A percentile compares a stretch with the other conserved stretches of the same genome.
Evolutionary conservation across 1,140 invertebrate genomes (phyloP).

Genomic region (Zaprionus kolodkinae): DNA sequence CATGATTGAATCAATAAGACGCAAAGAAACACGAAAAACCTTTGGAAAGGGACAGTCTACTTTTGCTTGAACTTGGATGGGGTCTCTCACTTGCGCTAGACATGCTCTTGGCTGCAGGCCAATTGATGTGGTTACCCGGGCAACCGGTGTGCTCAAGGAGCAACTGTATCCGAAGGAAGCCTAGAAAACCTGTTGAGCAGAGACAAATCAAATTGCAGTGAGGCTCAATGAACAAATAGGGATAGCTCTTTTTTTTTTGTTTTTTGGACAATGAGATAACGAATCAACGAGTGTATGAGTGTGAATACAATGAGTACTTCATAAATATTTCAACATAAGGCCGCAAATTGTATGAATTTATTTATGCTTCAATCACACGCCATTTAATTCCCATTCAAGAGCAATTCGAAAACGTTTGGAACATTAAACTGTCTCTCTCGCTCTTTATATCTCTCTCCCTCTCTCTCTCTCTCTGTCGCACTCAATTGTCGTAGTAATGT

Average conservation of each 20-base stretch:
- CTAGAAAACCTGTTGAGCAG: conserved; percentile 62
- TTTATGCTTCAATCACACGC: conserved; percentile 71
- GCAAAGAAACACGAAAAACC: conserved; percentile 7
- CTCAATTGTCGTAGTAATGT: conserved; percentile 36
- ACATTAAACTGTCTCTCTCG: conserved; percentile 15
- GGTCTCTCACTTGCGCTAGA: conserved; percentile 1
- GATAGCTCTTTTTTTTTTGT: conserved; percentile 26
- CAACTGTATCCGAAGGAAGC: background rate
- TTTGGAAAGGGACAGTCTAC: conserved; percentile 33
- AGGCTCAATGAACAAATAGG: conserved; percentile 28
- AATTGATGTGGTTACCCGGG: conserved; percentile 31
- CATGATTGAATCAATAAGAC: conserved; percentile 74
- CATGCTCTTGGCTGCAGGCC: conserved; percentile 48
- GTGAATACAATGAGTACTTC: conserved; percentile 10
- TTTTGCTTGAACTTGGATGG: background rate
- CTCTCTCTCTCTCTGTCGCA: background rate
- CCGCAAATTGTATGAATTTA: conserved; percentile 67
- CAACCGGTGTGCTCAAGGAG: background rate
- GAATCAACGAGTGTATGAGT: background rate
- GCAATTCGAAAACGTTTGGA: conserved; percentile 53
- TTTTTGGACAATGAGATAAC: conserved; percentile 8
- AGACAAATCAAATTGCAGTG: conserved; percentile 43
- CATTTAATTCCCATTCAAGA: conserved; percentile 74
- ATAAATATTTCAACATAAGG: background rate
- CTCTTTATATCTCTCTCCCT: conserved; percentile 34